Base-by-base conservation (phyloP, 2,888 invertebrate genomes). In the Morpho deidamia region DNA sequence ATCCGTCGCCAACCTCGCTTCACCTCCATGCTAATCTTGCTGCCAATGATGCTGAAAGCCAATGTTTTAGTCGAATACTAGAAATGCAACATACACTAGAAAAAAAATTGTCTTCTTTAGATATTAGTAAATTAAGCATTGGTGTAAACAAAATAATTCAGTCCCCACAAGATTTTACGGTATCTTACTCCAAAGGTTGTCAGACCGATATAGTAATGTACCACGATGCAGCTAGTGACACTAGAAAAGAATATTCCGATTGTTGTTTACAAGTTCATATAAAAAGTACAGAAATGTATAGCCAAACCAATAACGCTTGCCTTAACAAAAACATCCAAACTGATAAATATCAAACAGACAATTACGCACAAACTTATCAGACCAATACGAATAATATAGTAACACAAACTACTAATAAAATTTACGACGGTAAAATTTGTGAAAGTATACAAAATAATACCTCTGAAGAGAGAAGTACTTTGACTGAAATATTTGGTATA, bases 21-120 rank as follows among this genome's bases (percentile, higher is more conserved):
- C 83, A 86, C 69, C 77, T 82, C 51, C 52, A 56, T 59, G 60
- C 60, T 53, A 63, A 62, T 64, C 64, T 68, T 58, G 63, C 65
- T 54, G 71, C 69, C 63, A 70, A 75, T 62, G 64, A 72, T 55
- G 62, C 71, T 44, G 78, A 81, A 67, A 76, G 78, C 59, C 80
- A 78, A 60, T 76, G 79, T 12, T 71, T 72, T 33, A 78, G 81
- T 60, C 76, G 81, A 61, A 79, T 90, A 55, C 66, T 89, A 51
- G 84, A 89, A 70, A 89, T 87, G 81, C 89, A 90, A 68, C 65
- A 81, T 51, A 74, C 76, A 12, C 66, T 90, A 64, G 85, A 90
- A 67, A 84, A 82, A 64, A 76, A 76, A 59, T 71, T 87, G 50
- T 76, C 81, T 10, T 78, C 83, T 44, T 71, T 88, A 58, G 81